These are phyloP conservation scores for Centrocercus urophasianus DNA, from an alignment of 2,113 vertebrate genomes.

Conservation along the genomic window DNA sequence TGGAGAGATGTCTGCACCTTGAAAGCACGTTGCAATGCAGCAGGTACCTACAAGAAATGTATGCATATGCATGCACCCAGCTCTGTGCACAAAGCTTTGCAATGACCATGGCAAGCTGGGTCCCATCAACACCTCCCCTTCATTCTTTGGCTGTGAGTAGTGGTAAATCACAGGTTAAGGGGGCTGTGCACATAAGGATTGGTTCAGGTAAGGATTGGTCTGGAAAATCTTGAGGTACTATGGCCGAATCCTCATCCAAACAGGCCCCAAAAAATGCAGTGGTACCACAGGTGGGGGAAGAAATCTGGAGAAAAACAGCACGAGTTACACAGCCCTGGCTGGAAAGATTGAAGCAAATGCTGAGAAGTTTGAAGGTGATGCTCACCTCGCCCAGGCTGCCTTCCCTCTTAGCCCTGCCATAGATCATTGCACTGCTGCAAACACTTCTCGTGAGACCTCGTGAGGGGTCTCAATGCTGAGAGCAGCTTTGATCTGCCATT, in stretches of 20 bases:
- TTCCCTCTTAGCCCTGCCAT: neutral
- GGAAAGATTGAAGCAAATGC: neutral
- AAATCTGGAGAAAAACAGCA: neutral
- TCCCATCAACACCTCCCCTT: neutral
- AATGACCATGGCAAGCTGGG: rapidly evolving
- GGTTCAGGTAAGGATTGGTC: neutral
- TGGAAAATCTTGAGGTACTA: neutral
- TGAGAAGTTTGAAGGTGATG: neutral
- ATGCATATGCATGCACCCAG: rapidly evolving
- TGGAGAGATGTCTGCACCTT: neutral
- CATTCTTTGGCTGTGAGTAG: rapidly evolving
- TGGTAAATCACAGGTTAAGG: neutral
- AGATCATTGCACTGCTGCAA: neutral
- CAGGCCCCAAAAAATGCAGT: neutral
- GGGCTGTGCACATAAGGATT: neutral
- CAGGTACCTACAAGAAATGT: neutral
- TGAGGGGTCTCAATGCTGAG: neutral
- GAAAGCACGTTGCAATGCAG: rapidly evolving
- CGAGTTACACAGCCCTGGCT: neutral
- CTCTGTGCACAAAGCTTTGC: neutral
- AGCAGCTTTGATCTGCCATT: neutral
- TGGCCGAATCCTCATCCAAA: neutral
- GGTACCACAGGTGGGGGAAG: neutral
- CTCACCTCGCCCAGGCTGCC: rapidly evolving
- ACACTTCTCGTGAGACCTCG: rapidly evolving